These are phyloP conservation scores for Xenopus laevis DNA, from an alignment of 2,113 vertebrate species.

Conservation along the genomic window DNA sequence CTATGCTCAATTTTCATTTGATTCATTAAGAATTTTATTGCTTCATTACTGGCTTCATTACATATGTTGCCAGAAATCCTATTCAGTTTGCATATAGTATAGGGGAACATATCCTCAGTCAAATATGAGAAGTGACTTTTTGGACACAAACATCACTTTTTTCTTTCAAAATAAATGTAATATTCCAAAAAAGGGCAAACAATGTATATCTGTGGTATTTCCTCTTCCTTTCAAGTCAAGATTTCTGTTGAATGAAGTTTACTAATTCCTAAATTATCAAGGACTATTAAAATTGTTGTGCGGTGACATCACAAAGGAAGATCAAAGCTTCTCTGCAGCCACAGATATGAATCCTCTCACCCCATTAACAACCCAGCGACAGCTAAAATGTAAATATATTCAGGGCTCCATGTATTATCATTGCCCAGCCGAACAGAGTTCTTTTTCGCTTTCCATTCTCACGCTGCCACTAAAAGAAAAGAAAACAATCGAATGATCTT, in stretches of 20 bases:
- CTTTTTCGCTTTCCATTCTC: too few species aligned
- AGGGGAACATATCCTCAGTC: too few species aligned
- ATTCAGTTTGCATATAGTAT: too few species aligned
- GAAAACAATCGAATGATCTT: too few species aligned
- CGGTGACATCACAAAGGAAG: conserved; percentile 10
- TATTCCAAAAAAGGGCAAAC: conserved; percentile 13
- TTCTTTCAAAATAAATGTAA: not conserved
- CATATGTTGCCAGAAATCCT: too few species aligned
- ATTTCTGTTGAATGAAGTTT: not conserved
- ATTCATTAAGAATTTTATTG: too few species aligned
- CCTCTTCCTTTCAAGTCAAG: conserved; percentile 25
- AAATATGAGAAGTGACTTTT: too few species aligned
- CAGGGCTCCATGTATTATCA: not conserved
- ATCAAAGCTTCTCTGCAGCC: conserved; percentile 13
- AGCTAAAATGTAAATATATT: conserved; percentile 7
- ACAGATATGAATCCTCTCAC: conserved; percentile 10
- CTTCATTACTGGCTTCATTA: too few species aligned
- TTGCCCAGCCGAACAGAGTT: not conserved
- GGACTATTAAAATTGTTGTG: conserved; percentile 18
- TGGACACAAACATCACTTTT: too few species aligned
- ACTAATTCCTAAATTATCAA: not conserved
- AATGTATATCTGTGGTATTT: conserved; percentile 20
- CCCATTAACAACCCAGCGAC: conserved; percentile 13
- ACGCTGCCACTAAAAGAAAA: too few species aligned
- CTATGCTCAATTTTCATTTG: too few species aligned